A percentile compares a stretch with the other conserved stretches of the same genome.
phyloP scores from a whole-genome alignment of 2,113 vertebrate species.

The Casuarius casuarius region DNA sequence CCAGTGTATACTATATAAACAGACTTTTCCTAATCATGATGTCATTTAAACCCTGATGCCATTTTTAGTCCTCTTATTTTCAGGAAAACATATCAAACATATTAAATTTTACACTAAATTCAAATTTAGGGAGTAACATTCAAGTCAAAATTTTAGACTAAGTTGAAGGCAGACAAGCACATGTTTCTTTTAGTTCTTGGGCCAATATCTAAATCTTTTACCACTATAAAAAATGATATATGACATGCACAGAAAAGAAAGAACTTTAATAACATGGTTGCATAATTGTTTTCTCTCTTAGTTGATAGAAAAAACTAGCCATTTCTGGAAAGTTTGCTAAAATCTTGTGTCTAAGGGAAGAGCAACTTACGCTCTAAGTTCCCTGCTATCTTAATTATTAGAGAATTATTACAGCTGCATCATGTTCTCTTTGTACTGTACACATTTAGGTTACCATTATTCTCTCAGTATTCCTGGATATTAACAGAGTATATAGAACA shows the following conservation, averaged over 20 bases:
- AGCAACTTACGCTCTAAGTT: background rate
- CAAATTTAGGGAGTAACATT: background rate
- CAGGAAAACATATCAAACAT: background rate
- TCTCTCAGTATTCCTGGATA: background rate
- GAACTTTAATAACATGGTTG: background rate
- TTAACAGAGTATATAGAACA: background rate
- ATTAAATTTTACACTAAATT: background rate
- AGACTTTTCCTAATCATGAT: background rate
- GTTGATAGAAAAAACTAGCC: background rate
- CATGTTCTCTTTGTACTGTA: background rate
- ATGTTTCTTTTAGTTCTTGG: background rate
- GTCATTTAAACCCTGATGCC: background rate
- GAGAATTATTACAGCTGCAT: background rate
- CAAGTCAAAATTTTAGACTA: background rate
- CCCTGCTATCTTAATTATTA: background rate
- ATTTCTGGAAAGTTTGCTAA: background rate
- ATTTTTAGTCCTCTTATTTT: background rate
- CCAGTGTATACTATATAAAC: background rate
- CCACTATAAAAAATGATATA: background rate
- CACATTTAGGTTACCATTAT: background rate
- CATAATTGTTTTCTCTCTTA: background rate
- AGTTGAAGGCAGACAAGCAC: accelerated
- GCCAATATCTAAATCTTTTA: background rate
- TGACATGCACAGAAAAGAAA: background rate
- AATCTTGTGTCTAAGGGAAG: background rate